phyloP scores from a whole-genome alignment of 2,113 vertebrate genomes.

The Sander vitreus region DNA sequence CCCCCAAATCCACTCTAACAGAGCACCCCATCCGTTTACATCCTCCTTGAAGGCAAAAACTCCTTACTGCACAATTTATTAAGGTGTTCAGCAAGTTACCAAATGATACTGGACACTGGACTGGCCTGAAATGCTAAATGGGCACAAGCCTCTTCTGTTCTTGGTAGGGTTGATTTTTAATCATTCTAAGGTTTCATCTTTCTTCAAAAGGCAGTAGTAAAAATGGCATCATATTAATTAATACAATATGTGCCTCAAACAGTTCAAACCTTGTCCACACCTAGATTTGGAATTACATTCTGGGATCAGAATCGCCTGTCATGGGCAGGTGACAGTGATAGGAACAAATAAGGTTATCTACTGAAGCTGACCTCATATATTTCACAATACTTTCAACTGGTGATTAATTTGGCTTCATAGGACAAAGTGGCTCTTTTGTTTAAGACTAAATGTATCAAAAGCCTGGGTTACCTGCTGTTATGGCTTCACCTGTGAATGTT shows the following conservation, averaged over 20 bases:
- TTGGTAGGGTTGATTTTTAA: background rate
- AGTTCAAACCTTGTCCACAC: constrained; percentile 8
- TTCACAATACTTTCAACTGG: constrained; percentile 16
- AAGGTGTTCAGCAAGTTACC: constrained; percentile 69
- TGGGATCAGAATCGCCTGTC: constrained; percentile 14
- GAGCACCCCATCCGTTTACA: constrained; percentile 75
- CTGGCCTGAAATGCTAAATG: constrained; percentile 42
- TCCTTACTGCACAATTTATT: constrained; percentile 73
- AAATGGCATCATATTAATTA: constrained; percentile 14
- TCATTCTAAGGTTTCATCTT: background rate
- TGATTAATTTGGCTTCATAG: constrained; percentile 52
- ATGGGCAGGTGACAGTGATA: constrained; percentile 26
- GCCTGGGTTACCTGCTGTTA: background rate
- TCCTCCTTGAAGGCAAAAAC: constrained; percentile 74
- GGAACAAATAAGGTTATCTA: constrained; percentile 35
- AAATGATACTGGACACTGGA: constrained; percentile 54
- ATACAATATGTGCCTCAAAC: background rate
- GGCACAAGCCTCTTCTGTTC: constrained; percentile 18
- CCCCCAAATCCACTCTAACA: constrained; percentile 79
- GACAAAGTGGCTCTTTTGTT: constrained; percentile 31
- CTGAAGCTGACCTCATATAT: constrained; percentile 36
- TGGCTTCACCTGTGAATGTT: constrained; percentile 37
- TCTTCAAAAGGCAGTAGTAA: constrained; percentile 1
- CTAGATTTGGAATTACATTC: constrained; percentile 11
- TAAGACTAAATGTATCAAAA: constrained; percentile 12